Conservation (phyloP, 1,140 invertebrate genomes). For the Plectrocnemia conspersa region DNA sequence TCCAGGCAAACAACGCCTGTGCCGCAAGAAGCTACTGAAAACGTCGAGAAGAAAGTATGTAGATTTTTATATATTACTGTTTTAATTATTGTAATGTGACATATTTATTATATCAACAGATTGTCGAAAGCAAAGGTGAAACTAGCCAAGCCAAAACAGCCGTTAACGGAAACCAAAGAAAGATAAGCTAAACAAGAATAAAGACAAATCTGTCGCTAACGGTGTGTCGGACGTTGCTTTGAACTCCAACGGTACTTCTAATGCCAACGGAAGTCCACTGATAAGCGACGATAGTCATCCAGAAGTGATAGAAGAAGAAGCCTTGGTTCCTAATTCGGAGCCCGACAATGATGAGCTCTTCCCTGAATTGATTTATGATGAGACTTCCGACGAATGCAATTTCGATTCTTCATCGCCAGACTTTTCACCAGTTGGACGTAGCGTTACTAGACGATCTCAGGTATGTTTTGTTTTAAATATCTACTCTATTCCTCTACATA, state of each 20-base stretch:
- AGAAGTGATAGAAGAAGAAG: slow-evolving; percentile 29
- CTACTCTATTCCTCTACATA: too few relatives aligned
- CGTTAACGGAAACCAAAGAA: slow-evolving; percentile 21
- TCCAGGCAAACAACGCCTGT: slow-evolving; percentile 16
- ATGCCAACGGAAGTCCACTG: slow-evolving; percentile 4
- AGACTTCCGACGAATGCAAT: slow-evolving; percentile 31
- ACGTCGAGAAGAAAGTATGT: slow-evolving; percentile 3
- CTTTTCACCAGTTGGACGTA: slow-evolving; percentile 29
- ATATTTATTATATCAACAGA: slow-evolving; percentile 7
- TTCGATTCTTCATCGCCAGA: slow-evolving; percentile 33
- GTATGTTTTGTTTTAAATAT: too few relatives aligned
- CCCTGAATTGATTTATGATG: slow-evolving; percentile 33
- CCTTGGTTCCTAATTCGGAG: slow-evolving; percentile 20
- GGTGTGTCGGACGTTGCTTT: slow-evolving; percentile 28
- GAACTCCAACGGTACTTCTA: slow-evolving; percentile 12
- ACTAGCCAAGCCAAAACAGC: slow-evolving; percentile 7
- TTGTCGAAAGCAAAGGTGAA: slow-evolving; percentile 14
- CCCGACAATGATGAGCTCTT: slow-evolving; percentile 34
- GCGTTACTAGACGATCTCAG: slow-evolving; percentile 32
- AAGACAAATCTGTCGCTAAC: slow-evolving; percentile 22
- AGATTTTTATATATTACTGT: neutral
- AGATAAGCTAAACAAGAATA: slow-evolving; percentile 14
- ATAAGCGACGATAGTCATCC: slow-evolving; percentile 7
- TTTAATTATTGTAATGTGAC: neutral
- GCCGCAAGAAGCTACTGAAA: slow-evolving; percentile 6